Evolutionary conservation across 2,113 vertebrate species (phyloP), one percentile per base, ranked within the genome.

Genomic region (Coptodon bakossiorum): DNA sequence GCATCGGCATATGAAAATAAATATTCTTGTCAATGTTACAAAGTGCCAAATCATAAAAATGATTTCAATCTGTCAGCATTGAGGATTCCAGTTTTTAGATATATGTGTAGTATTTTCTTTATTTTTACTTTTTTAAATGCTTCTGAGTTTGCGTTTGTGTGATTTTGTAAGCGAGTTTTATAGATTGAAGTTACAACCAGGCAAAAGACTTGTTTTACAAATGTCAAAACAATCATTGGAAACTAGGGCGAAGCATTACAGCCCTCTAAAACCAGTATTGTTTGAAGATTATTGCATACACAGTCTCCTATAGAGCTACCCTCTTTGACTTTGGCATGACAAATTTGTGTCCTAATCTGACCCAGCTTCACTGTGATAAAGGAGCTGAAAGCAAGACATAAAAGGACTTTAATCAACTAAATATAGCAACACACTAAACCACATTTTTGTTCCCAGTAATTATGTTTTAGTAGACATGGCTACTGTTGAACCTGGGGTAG

Each of bases 331-430:
- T 78, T 78, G 16, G 16, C 71, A n/a, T 50, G 71, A 31, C 27
- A 78, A 78, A 78, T 31, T 19, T 12, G 16, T 50, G 6, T 78
- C 71, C 71, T 78, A 78, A 78, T 50, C 43, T 78, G 27, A 31
- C 71, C 71, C 73, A 52, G 43, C 43, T 78, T 50, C 71, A 78
- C 6, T 50, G 24, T 78, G 27, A 78, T 50, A 78, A 78, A 78
- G 43, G 24, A 50, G 16, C 24, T 78, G 14, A 50, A 50, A 78
- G 43, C 6, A 31, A 78, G 24, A 78, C 71, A 78, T 78, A 50
- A 78, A 50, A 76, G 43, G 43, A 31, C 45, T 76, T 76, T 31
- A 31, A 76, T 76, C 7, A 76, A 48, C 9, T 19, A 50, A 76
- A 78, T 78, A 48, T 19, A 31, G 43, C 24, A 29, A 78, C 45